Conservation (phyloP, 2,113 vertebrate genomes). For the Bubo bubo region DNA sequence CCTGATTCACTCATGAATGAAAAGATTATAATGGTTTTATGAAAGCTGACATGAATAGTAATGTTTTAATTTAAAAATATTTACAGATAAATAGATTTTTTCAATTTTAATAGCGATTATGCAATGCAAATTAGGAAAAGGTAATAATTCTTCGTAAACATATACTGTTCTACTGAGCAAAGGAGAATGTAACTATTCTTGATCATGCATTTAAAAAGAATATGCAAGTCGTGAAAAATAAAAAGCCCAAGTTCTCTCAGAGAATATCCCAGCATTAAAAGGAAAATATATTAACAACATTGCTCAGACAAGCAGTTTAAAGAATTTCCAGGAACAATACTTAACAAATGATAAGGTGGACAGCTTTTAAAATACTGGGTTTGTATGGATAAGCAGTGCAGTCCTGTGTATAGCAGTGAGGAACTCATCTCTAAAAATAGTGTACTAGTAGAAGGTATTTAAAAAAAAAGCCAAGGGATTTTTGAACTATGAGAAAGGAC, state of each 20-base stretch:
- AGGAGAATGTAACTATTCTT: neutral
- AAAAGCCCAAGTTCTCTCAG: neutral
- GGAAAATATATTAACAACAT: neutral
- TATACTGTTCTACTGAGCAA: neutral
- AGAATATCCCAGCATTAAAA: neutral
- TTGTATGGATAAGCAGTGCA: neutral
- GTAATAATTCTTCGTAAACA: neutral
- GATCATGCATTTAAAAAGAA: neutral
- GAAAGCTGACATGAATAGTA: neutral
- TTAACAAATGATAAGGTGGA: neutral
- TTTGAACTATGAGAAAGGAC: neutral
- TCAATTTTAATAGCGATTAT: neutral
- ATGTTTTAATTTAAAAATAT: neutral
- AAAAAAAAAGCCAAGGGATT: neutral
- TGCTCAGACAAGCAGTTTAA: neutral
- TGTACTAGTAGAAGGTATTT: neutral
- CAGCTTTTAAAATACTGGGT: neutral
- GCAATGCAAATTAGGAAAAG: neutral
- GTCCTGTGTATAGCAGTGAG: neutral
- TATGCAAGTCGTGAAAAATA: neutral
- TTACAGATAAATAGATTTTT: neutral
- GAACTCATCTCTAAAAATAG: neutral
- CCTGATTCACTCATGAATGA: neutral
- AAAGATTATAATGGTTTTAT: neutral
- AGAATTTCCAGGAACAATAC: neutral